phyloP scores from a whole-genome alignment of 2,113 vertebrate species.

The Lamprotornis superbus region DNA sequence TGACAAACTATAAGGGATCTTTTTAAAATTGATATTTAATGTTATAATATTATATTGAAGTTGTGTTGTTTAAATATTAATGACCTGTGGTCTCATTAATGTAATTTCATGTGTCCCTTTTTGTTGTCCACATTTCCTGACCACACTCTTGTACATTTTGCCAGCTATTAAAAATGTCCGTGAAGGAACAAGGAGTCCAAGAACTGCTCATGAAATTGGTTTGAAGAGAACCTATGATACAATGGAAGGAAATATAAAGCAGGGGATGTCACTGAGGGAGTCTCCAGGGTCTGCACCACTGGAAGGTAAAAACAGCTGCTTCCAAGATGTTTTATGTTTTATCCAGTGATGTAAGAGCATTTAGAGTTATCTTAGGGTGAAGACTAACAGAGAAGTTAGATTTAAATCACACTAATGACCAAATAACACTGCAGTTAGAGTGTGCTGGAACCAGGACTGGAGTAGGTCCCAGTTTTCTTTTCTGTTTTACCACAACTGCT shows the following conservation, averaged over 20 bases:
- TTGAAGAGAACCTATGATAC: slow-evolving; percentile 91
- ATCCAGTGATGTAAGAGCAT: neutral
- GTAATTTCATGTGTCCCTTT: neutral
- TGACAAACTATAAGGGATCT: neutral
- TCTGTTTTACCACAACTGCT: neutral
- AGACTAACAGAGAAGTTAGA: neutral
- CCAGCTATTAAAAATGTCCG: slow-evolving; percentile 93
- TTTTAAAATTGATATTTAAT: neutral
- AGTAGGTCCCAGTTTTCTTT: neutral
- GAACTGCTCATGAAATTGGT: slow-evolving; percentile 85
- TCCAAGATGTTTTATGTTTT: neutral
- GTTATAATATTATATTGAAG: neutral
- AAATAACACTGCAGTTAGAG: neutral
- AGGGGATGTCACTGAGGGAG: slow-evolving; percentile 84
- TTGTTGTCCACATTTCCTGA: neutral
- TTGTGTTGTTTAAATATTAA: neutral
- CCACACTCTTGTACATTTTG: neutral
- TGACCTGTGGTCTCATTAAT: neutral
- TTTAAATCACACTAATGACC: neutral
- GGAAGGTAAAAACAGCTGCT: slow-evolving; percentile 79
- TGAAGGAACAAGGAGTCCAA: slow-evolving; percentile 93
- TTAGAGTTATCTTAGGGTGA: neutral
- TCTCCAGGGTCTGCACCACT: slow-evolving; percentile 82
- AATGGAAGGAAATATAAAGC: slow-evolving; percentile 88
- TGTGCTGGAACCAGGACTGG: neutral